phyloP scores from a whole-genome alignment of 2,113 vertebrate species.

The Coryphaenoides rupestris region DNA sequence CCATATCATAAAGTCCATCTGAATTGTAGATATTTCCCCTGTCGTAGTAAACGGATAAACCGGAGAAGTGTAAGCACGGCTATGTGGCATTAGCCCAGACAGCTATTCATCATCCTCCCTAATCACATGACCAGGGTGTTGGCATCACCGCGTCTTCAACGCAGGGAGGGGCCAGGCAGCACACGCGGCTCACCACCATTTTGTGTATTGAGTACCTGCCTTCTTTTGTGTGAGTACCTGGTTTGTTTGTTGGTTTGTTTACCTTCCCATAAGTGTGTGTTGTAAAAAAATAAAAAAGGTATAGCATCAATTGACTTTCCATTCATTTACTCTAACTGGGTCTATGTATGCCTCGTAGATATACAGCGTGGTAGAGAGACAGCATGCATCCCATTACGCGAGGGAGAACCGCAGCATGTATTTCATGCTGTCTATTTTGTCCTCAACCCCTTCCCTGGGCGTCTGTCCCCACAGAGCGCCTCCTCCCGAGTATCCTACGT shows the following conservation, averaged over 20 bases:
- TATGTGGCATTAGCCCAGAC: slow-evolving; percentile 28
- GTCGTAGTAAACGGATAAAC: slow-evolving; percentile 30
- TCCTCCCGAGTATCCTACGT: slow-evolving; percentile 81
- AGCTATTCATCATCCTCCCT: slow-evolving; percentile 56
- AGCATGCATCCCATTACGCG: not conserved
- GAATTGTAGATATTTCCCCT: slow-evolving; percentile 3
- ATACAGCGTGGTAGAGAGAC: not conserved
- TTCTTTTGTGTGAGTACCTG: slow-evolving; percentile 65
- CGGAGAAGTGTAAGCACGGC: slow-evolving; percentile 47
- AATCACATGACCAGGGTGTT: slow-evolving; percentile 71
- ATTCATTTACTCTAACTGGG: not conserved
- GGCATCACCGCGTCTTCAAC: slow-evolving; percentile 56
- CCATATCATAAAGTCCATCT: not conserved
- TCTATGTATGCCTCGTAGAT: not conserved
- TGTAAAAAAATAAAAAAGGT: not conserved
- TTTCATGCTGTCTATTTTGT: slow-evolving; percentile 65
- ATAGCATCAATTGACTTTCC: not conserved
- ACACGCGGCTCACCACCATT: slow-evolving; percentile 66
- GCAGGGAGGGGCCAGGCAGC: slow-evolving; percentile 61
- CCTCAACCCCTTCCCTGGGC: slow-evolving; percentile 65
- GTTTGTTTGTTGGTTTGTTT: no score
- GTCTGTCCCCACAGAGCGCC: slow-evolving; percentile 82
- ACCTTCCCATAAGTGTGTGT: no score
- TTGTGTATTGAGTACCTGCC: slow-evolving; percentile 67
- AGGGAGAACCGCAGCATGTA: slow-evolving; percentile 42